phyloP scores from a whole-genome alignment of 2,113 vertebrate species.

The Pygathrix nemaeus region DNA sequence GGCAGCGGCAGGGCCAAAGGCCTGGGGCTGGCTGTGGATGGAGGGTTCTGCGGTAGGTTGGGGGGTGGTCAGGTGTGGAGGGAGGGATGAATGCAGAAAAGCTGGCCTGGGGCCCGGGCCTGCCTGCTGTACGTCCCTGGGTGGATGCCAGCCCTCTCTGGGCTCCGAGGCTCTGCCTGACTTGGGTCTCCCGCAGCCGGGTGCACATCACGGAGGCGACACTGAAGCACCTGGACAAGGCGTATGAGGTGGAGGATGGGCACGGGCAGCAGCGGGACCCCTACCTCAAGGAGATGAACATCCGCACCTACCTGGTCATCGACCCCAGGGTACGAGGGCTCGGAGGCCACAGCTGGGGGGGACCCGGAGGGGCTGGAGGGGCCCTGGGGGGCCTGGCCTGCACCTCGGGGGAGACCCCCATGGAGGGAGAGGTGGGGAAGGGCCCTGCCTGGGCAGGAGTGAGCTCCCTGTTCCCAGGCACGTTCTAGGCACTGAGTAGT shows the following conservation, averaged over 20 bases:
- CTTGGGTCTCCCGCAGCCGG: conserved; percentile 83
- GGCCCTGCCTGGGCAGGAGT: background rate
- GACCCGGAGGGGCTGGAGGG: background rate
- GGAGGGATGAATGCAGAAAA: conserved; percentile 87
- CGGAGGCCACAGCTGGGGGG: rapidly evolving
- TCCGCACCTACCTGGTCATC: conserved; percentile 94
- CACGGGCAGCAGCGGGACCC: conserved; percentile 92
- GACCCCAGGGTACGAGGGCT: conserved; percentile 91
- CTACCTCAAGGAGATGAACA: conserved; percentile 94
- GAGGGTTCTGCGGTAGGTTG: background rate
- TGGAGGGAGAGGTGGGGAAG: background rate
- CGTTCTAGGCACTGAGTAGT: background rate
- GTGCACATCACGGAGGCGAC: conserved; percentile 99
- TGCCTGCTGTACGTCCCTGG: rapidly evolving
- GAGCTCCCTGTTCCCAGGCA: rapidly evolving
- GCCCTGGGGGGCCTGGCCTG: rapidly evolving
- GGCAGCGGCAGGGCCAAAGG: conserved; percentile 73
- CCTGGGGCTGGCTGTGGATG: rapidly evolving
- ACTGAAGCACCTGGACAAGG: conserved; percentile 94
- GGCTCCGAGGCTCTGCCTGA: conserved; percentile 12
- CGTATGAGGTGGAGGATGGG: conserved; percentile 97
- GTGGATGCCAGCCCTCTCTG: background rate
- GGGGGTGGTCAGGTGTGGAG: conserved; percentile 93
- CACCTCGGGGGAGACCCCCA: rapidly evolving
- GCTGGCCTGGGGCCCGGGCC: conserved; percentile 83